Evolutionary conservation across 1,140 invertebrate genomes (phyloP), one percentile per base, ranked within the genome.

Genomic region (Trissolcus basalis): DNA sequence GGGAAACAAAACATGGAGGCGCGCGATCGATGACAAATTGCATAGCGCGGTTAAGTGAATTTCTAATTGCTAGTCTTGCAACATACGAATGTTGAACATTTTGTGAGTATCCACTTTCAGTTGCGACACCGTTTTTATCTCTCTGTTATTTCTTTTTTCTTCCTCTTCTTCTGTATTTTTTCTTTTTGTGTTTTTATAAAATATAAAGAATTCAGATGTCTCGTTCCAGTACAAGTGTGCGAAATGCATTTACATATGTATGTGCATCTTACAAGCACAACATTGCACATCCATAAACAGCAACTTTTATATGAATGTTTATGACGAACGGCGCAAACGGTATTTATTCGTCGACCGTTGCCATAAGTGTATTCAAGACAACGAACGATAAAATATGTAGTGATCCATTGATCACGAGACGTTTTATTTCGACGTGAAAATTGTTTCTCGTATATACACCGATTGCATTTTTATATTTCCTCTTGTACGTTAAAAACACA

Each of bases 31-130:
- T 43, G 15, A 43, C 44, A 36, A 41, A 59, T 56, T 41, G 44
- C 60, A 12, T 54, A 60, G 44, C 2, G 6, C 19, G 5, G 43
- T 61, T 71, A 56, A 71, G 58, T 49, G 56, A 54, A 50, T 56
- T 55, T 54, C 15, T 51, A 63, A 56, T 71, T 56, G 19, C 68
- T 71, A 71, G 68, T 71, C 68, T 63, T 61, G 19, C 58, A 32
- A 63, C 39, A 53, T 12, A 45, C 50, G 39, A 50, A 55, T 71
- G 58, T 58, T 63, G 39, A 56, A 15, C 55, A 47, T 69, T 59
- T 59, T 11, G 9, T 41, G 54, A 53, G 16, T 59, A 59, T 47
- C 49, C 39, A 56, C 41, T 50, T 67, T 67, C 32, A 43, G 27
- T 47, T 54, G 50, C n/a, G 44, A 64, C 49, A 45, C n/a, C 13